Evolutionary conservation across 30 jellyfish, hydroid and myxozoan genomes (phyloP).

Genomic region (Hydractinia echinata): DNA sequence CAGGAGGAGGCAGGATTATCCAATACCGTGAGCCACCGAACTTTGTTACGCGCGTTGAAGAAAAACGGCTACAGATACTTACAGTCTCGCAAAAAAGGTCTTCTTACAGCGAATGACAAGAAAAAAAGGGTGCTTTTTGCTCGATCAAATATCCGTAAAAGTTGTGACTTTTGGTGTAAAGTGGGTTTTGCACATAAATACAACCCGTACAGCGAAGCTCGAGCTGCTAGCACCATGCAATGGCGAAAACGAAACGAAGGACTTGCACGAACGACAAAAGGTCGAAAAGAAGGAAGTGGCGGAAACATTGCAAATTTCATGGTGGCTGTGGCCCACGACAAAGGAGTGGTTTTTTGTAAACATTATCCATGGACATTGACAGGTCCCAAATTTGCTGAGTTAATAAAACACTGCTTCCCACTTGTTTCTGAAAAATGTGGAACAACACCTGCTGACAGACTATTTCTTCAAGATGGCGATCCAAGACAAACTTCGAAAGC

Average conservation of each 20-base stretch:
- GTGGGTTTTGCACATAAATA: too few species aligned
- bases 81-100: background rate
- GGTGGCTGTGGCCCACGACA: slow-evolving; percentile 9
- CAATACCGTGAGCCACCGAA: background rate
- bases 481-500: slow-evolving; percentile 2
- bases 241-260: background rate
- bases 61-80: background rate
- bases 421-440: background rate
- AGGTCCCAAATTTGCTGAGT: background rate
- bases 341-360: slow-evolving; percentile 16
- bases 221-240: slow-evolving; percentile 12
- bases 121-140: too few species aligned
- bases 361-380: background rate
- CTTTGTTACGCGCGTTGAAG: background rate
- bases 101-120: too few species aligned
- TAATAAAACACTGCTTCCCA: background rate
- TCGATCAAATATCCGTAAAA: too few species aligned
- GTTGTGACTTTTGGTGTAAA: too few species aligned
- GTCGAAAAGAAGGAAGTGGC: background rate
- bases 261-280: background rate
- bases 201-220: slow-evolving; percentile 2
- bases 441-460: background rate
- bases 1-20: background rate
- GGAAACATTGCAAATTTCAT: slow-evolving; percentile 20
- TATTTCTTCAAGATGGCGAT: background rate